phyloP scores from a whole-genome alignment of 2,888 invertebrate species.

The Calephelis perditalis region DNA sequence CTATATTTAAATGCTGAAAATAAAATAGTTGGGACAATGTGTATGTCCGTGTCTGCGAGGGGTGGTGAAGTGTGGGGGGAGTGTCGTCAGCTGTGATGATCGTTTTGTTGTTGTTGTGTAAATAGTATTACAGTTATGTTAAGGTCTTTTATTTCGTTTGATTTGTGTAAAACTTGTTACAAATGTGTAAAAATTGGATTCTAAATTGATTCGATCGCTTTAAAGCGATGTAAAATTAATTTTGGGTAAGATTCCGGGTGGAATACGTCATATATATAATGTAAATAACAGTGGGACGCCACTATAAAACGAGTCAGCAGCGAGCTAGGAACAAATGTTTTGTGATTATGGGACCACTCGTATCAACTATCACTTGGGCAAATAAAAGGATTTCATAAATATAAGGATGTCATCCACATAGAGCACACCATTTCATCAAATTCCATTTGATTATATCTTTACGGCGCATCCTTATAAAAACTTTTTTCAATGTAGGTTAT shows the following conservation, averaged over 20 bases:
- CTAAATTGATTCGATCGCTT: slow-evolving; percentile 6
- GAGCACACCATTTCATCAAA: too few relatives aligned
- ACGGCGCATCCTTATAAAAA: too few relatives aligned
- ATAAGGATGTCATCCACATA: too few relatives aligned
- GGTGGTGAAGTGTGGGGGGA: background rate
- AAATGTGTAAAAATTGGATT: background rate
- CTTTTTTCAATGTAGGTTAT: too few relatives aligned
- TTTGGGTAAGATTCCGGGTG: slow-evolving; percentile 4
- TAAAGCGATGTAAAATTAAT: slow-evolving; percentile 8
- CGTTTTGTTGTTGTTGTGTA: slow-evolving; percentile 12
- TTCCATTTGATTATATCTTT: too few relatives aligned
- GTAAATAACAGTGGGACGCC: slow-evolving; percentile 8
- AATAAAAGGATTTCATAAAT: too few relatives aligned
- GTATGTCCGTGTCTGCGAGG: background rate
- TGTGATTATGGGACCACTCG: background rate
- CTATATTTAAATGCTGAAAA: background rate
- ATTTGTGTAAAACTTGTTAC: slow-evolving; percentile 8
- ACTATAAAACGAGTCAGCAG: slow-evolving; percentile 1
- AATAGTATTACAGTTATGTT: slow-evolving; percentile 13
- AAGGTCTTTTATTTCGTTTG: background rate
- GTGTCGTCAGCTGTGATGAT: slow-evolving; percentile 4
- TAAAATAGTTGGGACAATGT: background rate
- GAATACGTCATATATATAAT: background rate
- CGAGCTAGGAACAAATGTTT: background rate
- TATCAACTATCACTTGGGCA: background rate